Evolutionary conservation across 2,113 vertebrate species (phyloP).

Genomic region (Psophia crepitans): DNA sequence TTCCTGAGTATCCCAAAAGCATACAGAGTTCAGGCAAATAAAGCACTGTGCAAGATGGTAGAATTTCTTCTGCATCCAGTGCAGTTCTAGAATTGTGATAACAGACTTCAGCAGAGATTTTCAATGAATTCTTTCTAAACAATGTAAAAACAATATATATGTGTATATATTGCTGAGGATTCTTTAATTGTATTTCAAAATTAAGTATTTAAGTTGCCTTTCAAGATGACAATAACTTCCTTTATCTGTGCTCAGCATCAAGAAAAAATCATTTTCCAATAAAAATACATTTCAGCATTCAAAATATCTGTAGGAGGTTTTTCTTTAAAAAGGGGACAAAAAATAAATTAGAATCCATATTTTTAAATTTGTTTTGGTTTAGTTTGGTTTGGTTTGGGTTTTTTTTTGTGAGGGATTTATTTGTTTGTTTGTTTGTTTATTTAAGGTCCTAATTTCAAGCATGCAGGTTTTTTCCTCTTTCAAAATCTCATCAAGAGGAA

Average conservation of each 20-base stretch:
- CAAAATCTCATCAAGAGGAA: constrained; percentile 28
- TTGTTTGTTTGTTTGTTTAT: background rate
- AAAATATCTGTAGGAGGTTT: background rate
- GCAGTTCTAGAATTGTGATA: background rate
- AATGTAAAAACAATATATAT: background rate
- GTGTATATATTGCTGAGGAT: background rate
- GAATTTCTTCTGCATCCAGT: background rate
- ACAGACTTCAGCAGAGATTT: background rate
- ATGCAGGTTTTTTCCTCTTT: background rate
- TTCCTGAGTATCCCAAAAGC: background rate
- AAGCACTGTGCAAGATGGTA: background rate
- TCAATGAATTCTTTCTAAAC: background rate
- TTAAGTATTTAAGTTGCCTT: background rate
- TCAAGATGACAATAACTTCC: background rate
- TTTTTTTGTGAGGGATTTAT: background rate
- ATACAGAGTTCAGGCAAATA: background rate
- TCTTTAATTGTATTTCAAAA: background rate
- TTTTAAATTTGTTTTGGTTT: too few relatives aligned
- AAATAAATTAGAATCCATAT: background rate
- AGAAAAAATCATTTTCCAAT: background rate
- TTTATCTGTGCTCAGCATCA: background rate
- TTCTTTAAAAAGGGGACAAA: background rate
- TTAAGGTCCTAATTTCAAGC: background rate
- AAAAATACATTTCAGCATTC: background rate
- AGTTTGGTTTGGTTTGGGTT: too few relatives aligned